Base-by-base conservation (phyloP, 2,888 invertebrate species). In the Oligia latruncula region DNA sequence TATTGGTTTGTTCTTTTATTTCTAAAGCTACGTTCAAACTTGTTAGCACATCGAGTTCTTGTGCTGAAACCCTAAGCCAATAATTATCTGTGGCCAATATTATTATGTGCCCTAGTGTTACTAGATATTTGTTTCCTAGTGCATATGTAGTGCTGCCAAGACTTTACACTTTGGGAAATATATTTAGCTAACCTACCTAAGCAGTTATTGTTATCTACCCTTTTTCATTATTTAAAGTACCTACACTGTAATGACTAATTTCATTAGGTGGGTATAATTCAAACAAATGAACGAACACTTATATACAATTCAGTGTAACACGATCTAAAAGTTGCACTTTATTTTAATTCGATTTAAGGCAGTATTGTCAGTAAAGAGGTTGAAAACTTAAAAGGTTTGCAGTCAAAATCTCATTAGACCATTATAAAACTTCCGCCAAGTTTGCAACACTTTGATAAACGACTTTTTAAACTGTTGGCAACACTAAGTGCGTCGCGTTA, bases 381-480 rank as follows among this genome's bases (percentile, higher is more conserved):
- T 89, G 85, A 91, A 92, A 93, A 93, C 92, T 94, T 95, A 94
- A 95, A 95, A 95, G 94, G 92, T 92, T 92, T 93, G 92, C 93
- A 93, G 90, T 92, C 91, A 89, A 94, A 95, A 95, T 94, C 92
- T 92, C 94, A 94, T 95, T 94, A 95, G 90, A 89, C 90, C 92
- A 92, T 95, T 95, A 93, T 91, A 92, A 93, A 94, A 93, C 90
- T 92, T 84, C 90, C 90, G 93, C 92, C 93, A 93, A 94, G 91
- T 92, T 91, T 88, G 71, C 80, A 88, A 87, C 87, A 88, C 87
- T 85, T 90, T 95, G 95, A 96, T 94, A 94, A 95, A 96, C 93
- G 94, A 92, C 92, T 90, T 94, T 95, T 95, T 95, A 95, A 96
- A 95, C 92, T 95, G 95, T 95, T 95, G 95, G 95, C 94, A 95